A percentile compares a stretch with the other conserved stretches of the same genome.
Evolutionary conservation across 2,113 vertebrate species (phyloP).

Genomic region (Perca fluviatilis): DNA sequence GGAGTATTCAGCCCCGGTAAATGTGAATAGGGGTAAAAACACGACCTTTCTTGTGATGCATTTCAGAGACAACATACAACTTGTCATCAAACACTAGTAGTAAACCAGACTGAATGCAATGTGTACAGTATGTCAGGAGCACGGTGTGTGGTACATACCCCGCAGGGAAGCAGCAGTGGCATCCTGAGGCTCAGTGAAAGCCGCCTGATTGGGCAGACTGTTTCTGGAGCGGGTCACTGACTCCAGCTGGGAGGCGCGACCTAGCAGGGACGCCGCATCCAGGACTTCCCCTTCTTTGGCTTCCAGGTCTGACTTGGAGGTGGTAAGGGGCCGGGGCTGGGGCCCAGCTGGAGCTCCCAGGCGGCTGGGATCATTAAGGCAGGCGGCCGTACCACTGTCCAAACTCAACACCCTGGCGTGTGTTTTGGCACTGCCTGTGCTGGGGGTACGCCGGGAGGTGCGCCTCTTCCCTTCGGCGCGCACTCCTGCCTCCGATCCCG

Average conservation of each 20-base stretch:
- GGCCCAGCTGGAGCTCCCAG: constrained; percentile 90
- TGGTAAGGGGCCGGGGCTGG: constrained; percentile 92
- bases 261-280: constrained; percentile 95
- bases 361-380: constrained; percentile 92
- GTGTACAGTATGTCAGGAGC: constrained; percentile 34
- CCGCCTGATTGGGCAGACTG: constrained; percentile 95
- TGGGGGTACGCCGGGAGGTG: constrained; percentile 89
- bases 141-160: constrained; percentile 85
- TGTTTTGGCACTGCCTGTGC: constrained; percentile 91
- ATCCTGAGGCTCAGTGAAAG: constrained; percentile 92
- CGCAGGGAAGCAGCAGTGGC: constrained; percentile 84
- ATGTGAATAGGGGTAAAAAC: background rate
- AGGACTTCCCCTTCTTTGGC: constrained; percentile 99
- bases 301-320: constrained; percentile 98
- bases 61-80: constrained; percentile 10
- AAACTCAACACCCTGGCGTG: constrained; percentile 95
- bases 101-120: background rate
- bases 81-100: constrained; percentile 16
- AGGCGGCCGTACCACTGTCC: constrained; percentile 96
- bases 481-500: constrained; percentile 80
- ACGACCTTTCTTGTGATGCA: background rate
- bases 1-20: background rate
- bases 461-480: constrained; percentile 84
- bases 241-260: constrained; percentile 97
- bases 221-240: constrained; percentile 97